Evolutionary conservation across 1,140 invertebrate species (phyloP).

Genomic region (Teleopsis dalmanni): DNA sequence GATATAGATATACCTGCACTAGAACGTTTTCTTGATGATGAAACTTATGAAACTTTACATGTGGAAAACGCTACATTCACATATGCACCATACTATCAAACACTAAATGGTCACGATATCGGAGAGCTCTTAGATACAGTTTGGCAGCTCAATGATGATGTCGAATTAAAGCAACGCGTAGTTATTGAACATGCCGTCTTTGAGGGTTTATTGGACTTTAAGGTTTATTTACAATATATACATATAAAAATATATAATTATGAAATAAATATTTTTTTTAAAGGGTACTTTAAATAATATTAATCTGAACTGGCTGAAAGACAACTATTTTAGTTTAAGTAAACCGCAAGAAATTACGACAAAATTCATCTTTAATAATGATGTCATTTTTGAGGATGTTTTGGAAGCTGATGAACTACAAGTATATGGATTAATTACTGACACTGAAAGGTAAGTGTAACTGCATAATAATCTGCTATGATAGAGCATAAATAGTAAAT

Average conservation of each 20-base stretch:
- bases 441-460: conserved; percentile 26
- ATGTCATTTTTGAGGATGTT: conserved; percentile 24
- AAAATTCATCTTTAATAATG: conserved; percentile 4
- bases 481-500: too few relatives aligned
- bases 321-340: conserved; percentile 27
- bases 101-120: conserved; percentile 23
- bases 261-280: background rate
- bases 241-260: background rate
- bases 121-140: conserved; percentile 21
- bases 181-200: conserved; percentile 17
- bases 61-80: conserved; percentile 25
- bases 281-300: conserved; percentile 30
- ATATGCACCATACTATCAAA: conserved; percentile 15
- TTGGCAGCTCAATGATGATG: conserved; percentile 35
- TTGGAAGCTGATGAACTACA: conserved; percentile 19
- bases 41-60: conserved; percentile 11
- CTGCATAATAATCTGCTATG: too few relatives aligned
- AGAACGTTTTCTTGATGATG: conserved; percentile 11
- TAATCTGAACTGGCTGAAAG: conserved; percentile 22
- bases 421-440: conserved; percentile 21
- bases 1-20: conserved; percentile 13
- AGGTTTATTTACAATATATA: conserved; percentile 14
- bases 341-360: conserved; percentile 13
- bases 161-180: conserved; percentile 15
- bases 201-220: conserved; percentile 29